Conservation (phyloP, 2,113 vertebrate genomes). For the Petroica traversi region DNA sequence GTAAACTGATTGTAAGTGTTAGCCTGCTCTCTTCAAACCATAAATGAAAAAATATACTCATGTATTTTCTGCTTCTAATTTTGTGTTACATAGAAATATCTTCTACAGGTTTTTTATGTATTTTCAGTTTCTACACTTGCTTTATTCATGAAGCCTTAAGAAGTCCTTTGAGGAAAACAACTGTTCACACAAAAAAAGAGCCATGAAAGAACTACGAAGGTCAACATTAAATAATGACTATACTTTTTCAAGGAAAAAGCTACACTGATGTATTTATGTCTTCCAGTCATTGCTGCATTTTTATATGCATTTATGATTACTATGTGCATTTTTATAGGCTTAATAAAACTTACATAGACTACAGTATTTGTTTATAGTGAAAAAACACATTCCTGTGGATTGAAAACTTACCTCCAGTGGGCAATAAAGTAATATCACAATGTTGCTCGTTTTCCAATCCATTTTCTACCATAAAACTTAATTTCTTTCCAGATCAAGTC, state of each 20-base stretch:
- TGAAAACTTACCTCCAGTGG: not conserved
- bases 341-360: not conserved
- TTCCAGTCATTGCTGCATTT: not conserved
- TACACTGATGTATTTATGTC: not conserved
- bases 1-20: not conserved
- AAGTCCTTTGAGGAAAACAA: not conserved
- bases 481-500: not conserved
- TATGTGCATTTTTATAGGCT: conserved; percentile 16
- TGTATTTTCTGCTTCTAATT: not conserved
- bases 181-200: not conserved
- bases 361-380: not conserved
- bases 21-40: not conserved
- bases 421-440: not conserved
- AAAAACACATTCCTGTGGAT: not conserved
- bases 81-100: not conserved
- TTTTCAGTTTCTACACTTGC: not conserved
- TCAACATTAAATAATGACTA: not conserved
- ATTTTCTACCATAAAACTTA: not conserved
- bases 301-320: not conserved
- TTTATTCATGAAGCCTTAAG: not conserved
- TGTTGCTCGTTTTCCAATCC: not conserved
- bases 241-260: not conserved
- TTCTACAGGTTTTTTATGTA: not conserved
- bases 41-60: not conserved
- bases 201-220: not conserved